These are phyloP conservation scores for Zygaena filipendulae DNA, from an alignment of 2,888 invertebrate genomes.

Conservation along the genomic window DNA sequence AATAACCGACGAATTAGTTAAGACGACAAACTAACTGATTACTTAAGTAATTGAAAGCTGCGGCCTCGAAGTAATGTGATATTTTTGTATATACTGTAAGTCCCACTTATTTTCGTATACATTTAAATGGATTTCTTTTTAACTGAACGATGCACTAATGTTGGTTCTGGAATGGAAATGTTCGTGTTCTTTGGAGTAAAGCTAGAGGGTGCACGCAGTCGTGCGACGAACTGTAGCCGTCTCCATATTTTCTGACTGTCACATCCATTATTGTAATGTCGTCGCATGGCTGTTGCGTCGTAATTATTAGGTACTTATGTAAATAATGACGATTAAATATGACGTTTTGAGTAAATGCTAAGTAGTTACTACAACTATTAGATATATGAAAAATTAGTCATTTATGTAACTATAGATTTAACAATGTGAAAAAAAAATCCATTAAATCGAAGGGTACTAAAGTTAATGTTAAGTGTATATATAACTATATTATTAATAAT, in stretches of 20 bases:
- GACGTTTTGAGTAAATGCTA: constrained; percentile 33
- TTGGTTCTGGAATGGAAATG: constrained; percentile 33
- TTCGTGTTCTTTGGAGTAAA: constrained; percentile 28
- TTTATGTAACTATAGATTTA: constrained; percentile 48
- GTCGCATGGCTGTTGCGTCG: too few species aligned
- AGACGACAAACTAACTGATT: constrained; percentile 55
- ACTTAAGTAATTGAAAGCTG: constrained; percentile 66
- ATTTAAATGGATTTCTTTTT: constrained; percentile 64
- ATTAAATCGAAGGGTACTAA: constrained; percentile 66
- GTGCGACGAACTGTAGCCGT: too few species aligned
- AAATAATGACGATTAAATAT: constrained; percentile 50
- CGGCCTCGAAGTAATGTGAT: constrained; percentile 70
- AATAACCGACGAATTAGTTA: constrained; percentile 49
- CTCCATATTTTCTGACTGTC: too few species aligned
- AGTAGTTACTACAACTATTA: constrained; percentile 31
- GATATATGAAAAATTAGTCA: constrained; percentile 41
- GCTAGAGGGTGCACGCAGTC: too few species aligned
- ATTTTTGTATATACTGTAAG: constrained; percentile 70
- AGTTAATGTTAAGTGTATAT: constrained; percentile 59
- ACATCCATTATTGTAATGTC: too few species aligned
- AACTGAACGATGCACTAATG: constrained; percentile 51
- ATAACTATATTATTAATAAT: constrained; percentile 23
- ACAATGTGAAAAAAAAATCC: constrained; percentile 50
- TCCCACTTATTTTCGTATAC: constrained; percentile 67
- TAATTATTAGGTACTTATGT: constrained; percentile 59